phyloP scores from a whole-genome alignment of 1,140 invertebrate species.

The Drosophila nigromelanica region DNA sequence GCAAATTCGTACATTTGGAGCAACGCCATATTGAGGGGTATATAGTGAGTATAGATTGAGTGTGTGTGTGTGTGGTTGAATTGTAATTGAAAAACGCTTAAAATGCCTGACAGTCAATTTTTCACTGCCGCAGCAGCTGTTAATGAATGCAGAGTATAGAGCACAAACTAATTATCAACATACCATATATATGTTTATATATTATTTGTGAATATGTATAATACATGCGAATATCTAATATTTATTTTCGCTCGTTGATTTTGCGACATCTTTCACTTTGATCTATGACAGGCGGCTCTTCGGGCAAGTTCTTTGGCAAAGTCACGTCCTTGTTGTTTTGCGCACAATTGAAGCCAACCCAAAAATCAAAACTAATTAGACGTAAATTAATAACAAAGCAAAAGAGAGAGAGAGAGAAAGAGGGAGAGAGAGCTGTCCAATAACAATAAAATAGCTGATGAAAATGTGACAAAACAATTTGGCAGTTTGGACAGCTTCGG shows the following conservation, averaged over 20 bases:
- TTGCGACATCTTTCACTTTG: constrained; percentile 62
- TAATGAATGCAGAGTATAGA: constrained; percentile 5
- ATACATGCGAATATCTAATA: constrained; percentile 57
- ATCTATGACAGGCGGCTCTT: constrained; percentile 49
- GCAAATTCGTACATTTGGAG: constrained; percentile 22
- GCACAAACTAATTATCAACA: constrained; percentile 44
- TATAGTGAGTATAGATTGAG: constrained; percentile 2
- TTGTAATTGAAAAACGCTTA: constrained; percentile 65
- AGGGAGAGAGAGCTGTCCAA: constrained; percentile 34
- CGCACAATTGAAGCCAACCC: constrained; percentile 50
- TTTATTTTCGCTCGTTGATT: constrained; percentile 43
- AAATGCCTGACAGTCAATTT: constrained; percentile 61
- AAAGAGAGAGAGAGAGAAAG: not conserved
- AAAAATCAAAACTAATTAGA: constrained; percentile 80
- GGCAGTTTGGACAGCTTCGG: constrained; percentile 58
- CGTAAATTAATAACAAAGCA: constrained; percentile 69
- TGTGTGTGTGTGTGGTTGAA: constrained; percentile 5
- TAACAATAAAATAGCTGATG: constrained; percentile 59
- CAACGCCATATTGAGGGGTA: constrained; percentile 19
- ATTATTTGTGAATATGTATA: constrained; percentile 15
- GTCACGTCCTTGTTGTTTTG: constrained; percentile 70
- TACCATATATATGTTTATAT: constrained; percentile 43
- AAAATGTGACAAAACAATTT: constrained; percentile 78
- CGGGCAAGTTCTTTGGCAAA: constrained; percentile 80
- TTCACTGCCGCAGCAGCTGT: constrained; percentile 65